Evolutionary conservation across 2,888 invertebrate genomes (phyloP).

Genomic region (Eristalis intricaria): DNA sequence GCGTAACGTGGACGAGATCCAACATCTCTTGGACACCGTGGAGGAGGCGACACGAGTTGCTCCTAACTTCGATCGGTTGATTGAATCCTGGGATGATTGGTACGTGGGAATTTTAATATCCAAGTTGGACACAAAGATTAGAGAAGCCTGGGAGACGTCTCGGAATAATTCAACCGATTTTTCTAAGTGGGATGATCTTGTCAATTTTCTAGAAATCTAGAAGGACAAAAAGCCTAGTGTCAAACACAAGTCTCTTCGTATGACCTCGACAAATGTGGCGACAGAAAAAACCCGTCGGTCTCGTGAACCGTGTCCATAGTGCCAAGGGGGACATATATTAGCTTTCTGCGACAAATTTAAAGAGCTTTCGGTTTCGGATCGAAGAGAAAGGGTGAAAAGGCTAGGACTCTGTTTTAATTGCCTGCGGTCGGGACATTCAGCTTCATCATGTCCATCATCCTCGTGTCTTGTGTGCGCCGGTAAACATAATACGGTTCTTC

Average conservation of each 20-base stretch:
- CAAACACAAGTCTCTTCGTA: constrained; percentile 1
- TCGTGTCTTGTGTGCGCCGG: too few relatives aligned
- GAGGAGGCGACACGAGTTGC: background rate
- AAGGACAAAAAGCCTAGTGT: background rate
- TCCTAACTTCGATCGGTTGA: background rate
- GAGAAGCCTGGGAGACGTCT: constrained; percentile 1
- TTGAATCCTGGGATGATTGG: constrained; percentile 10
- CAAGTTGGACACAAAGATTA: background rate
- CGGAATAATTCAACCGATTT: background rate
- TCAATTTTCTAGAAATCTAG: too few relatives aligned
- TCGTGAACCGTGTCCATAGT: constrained; percentile 3
- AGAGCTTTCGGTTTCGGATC: background rate
- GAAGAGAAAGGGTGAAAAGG: too few relatives aligned
- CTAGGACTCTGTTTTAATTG: too few relatives aligned
- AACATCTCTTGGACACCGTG: too few relatives aligned
- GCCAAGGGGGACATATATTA: background rate
- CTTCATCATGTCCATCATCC: background rate
- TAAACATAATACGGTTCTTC: too few relatives aligned
- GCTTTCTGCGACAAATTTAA: constrained; percentile 4
- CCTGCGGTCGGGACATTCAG: background rate
- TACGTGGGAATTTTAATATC: background rate
- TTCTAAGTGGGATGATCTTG: too few relatives aligned
- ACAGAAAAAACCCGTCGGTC: constrained; percentile 4
- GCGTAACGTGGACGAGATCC: too few relatives aligned
- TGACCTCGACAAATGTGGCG: background rate